A percentile compares a stretch with the other conserved stretches of the same genome.
Evolutionary conservation across 1,140 invertebrate genomes (phyloP).

Genomic region (Popillia japonica): DNA sequence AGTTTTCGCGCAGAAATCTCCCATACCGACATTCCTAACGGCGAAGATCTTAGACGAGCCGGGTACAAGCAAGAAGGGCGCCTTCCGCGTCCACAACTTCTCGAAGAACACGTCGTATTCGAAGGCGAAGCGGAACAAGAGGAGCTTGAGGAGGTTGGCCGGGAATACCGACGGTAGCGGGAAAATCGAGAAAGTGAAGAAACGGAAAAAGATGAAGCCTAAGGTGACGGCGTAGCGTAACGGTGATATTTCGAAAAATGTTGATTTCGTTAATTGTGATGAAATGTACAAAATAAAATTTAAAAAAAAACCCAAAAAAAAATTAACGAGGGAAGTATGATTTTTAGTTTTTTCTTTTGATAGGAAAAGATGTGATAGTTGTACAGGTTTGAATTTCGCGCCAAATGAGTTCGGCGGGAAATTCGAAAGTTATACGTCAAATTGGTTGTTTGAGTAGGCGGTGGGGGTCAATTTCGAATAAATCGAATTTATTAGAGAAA

Average conservation of each 20-base stretch:
- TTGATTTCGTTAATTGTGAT: conserved; percentile 22
- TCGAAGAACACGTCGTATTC: conserved; percentile 45
- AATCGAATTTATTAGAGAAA: too few relatives aligned
- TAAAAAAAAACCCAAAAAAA: conserved; percentile 10
- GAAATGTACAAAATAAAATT: conserved; percentile 23
- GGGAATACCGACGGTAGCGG: conserved; percentile 43
- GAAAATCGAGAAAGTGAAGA: conserved; percentile 55
- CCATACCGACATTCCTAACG: conserved; percentile 41
- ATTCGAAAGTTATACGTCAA: too few relatives aligned
- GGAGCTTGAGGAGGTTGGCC: conserved; percentile 48
- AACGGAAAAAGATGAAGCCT: conserved; percentile 47
- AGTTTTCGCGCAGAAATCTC: conserved; percentile 51
- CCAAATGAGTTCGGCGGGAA: too few relatives aligned
- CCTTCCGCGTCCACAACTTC: conserved; percentile 54
- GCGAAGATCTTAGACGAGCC: conserved; percentile 44
- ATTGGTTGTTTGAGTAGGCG: too few relatives aligned
- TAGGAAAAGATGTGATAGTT: too few relatives aligned
- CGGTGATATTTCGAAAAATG: not conserved
- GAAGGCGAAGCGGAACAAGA: conserved; percentile 50
- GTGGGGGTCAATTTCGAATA: too few relatives aligned
- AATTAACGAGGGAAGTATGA: not conserved
- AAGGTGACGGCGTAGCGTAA: conserved; percentile 26
- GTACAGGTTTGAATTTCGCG: too few relatives aligned
- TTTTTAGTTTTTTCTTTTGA: too few relatives aligned
- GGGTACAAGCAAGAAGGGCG: conserved; percentile 47